A percentile compares a stretch with the other conserved stretches of the same genome.
Evolutionary conservation across 2,113 vertebrate genomes (phyloP).

Genomic region (Gymnocephalus cernua): DNA sequence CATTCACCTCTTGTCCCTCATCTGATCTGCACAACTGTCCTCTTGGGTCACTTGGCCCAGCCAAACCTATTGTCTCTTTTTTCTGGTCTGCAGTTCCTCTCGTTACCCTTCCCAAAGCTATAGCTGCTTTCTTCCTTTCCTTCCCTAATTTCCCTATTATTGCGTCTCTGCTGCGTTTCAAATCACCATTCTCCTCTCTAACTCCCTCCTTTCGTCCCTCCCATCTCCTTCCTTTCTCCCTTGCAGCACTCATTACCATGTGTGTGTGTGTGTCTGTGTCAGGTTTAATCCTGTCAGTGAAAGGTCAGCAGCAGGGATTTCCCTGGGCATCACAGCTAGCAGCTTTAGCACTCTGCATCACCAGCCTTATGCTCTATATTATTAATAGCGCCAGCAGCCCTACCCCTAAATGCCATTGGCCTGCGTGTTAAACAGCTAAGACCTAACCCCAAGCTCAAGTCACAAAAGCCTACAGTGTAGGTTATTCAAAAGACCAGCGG

Average conservation of each 20-base stretch:
- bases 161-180: constrained; percentile 13
- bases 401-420: constrained; percentile 71
- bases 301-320: constrained; percentile 83
- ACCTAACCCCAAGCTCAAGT: constrained; percentile 50
- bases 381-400: constrained; percentile 66
- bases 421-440: constrained; percentile 73
- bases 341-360: constrained; percentile 75
- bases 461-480: constrained; percentile 48
- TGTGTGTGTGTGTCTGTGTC: constrained; percentile 77
- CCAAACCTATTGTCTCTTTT: neutral
- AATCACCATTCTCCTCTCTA: constrained; percentile 20
- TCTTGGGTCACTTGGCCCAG: neutral
- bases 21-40: neutral
- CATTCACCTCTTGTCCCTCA: neutral
- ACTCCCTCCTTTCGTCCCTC: constrained; percentile 1
- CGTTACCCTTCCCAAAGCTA: constrained; percentile 9
- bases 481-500: constrained; percentile 57
- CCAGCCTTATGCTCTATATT: constrained; percentile 78
- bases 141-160: constrained; percentile 47
- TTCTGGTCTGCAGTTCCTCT: neutral
- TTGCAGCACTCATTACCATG: constrained; percentile 72
- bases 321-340: constrained; percentile 79
- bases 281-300: constrained; percentile 81
- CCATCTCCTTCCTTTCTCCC: constrained; percentile 46
- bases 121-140: neutral